Base-by-base conservation (phyloP, 2,888 invertebrate species). In the Sepiola atlantica region DNA sequence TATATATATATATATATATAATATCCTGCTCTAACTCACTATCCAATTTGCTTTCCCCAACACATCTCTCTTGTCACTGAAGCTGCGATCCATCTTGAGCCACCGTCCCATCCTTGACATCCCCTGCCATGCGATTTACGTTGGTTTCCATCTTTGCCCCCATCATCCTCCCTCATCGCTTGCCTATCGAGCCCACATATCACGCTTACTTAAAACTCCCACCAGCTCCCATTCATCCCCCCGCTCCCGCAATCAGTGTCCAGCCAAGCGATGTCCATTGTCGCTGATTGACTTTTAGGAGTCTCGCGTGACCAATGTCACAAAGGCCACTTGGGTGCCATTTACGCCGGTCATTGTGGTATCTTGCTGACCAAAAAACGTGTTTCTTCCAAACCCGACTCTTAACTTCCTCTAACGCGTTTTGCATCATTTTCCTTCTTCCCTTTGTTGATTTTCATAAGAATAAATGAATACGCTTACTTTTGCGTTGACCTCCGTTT, bases 241-340 rank as follows among this genome's bases (percentile, higher is more conserved):
- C 32, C 10, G 32, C 77, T 16, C n/a, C 77, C 32, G 32, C n/a
- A 77, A 77, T 77, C 77, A 77, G 77, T 77, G 77, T 77, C 77
- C 77, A 77, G 77, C 77, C 77, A 77, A 77, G 77, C 77, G 77
- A 77, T 77, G 77, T n/a, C 77, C 77, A 77, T 77, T 77, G 77
- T 77, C 77, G 77, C 32, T 77, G 77, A 77, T 77, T 77, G 77
- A 77, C 77, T 77, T 77, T 77, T 32, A 32, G n/a, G n/a, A n/a
- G 16, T n/a, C 32, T 77, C n/a, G 77, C 77, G 77, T 77, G 77
- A 77, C 77, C 77, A 77, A 77, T 77, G 77, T 77, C 77, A 77
- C 77, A 77, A 77, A 32, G 77, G 77, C 77, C 77, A 77, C 77
- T 77, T 77, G n/a, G n/a, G 32, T n/a, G 77, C n/a, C 14, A n/a